These are phyloP conservation scores for Mythimna ferrago DNA, from an alignment of 2,888 invertebrate genomes.

Conservation along the genomic window DNA sequence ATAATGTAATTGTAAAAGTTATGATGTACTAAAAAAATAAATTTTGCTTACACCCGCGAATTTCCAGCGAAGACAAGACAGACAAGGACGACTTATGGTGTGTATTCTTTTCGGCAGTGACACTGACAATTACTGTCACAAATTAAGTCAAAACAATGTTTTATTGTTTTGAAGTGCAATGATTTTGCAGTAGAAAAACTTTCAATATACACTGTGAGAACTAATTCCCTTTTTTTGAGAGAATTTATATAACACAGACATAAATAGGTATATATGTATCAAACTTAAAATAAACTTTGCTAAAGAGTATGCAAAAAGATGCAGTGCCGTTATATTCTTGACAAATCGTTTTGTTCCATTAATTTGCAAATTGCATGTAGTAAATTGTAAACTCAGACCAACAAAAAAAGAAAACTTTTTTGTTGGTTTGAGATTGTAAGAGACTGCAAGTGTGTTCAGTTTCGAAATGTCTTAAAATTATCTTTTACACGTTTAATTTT, in stretches of 20 bases:
- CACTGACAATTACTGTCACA: not conserved
- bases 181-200: not conserved
- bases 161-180: not conserved
- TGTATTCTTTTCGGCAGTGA: slow-evolving; percentile 3
- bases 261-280: not conserved
- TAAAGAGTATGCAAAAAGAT: not conserved
- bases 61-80: slow-evolving; percentile 18
- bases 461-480: not conserved
- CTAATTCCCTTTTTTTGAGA: not conserved
- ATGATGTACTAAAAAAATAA: slow-evolving; percentile 23
- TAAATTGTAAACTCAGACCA: not conserved
- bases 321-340: too few relatives aligned
- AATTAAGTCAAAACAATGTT: not conserved
- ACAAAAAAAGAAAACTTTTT: too few relatives aligned
- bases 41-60: slow-evolving; percentile 77
- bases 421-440: not conserved
- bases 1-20: slow-evolving; percentile 16
- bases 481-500: too few relatives aligned
- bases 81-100: not conserved
- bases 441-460: not conserved
- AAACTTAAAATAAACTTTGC: too few relatives aligned
- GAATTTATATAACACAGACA: not conserved
- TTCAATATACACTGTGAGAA: too few relatives aligned
- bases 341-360: not conserved
- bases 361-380: not conserved